Evolutionary conservation across 2,888 invertebrate genomes (phyloP).

Genomic region (Liodrosophila aerea): DNA sequence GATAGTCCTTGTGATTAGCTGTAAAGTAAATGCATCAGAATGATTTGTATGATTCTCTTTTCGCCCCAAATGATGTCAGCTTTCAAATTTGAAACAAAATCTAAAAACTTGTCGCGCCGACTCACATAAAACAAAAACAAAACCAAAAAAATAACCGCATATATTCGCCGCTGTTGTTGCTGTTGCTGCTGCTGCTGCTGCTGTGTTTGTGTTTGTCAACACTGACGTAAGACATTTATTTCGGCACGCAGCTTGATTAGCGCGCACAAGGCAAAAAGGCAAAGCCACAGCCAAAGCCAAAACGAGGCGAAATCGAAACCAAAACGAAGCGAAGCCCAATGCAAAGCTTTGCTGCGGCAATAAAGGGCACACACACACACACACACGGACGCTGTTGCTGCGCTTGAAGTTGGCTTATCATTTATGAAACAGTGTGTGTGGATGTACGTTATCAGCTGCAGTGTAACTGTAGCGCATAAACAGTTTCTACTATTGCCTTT

Average conservation of each 20-base stretch:
- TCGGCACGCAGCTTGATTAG: conserved; percentile 70
- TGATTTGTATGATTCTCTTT: conserved; percentile 19
- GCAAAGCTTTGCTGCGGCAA: conserved; percentile 39
- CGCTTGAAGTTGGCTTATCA: conserved; percentile 42
- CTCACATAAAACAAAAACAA: conserved; percentile 46
- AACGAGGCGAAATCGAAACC: conserved; percentile 33
- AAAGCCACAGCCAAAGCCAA: conserved; percentile 15
- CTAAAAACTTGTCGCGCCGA: conserved; percentile 70
- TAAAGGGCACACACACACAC: conserved; percentile 42
- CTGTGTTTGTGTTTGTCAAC: conserved; percentile 66
- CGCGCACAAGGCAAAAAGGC: conserved; percentile 41
- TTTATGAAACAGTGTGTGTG: conserved; percentile 5
- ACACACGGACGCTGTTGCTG: too few relatives aligned
- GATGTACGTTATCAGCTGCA: conserved; percentile 44
- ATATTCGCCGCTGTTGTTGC: too few relatives aligned
- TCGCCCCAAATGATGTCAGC: conserved; percentile 64
- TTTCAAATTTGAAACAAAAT: conserved; percentile 27
- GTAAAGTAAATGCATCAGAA: conserved; percentile 56
- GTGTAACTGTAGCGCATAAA: conserved; percentile 33
- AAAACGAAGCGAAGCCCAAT: conserved; percentile 37
- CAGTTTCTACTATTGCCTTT: conserved; percentile 45
- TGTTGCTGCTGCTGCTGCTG: too few relatives aligned
- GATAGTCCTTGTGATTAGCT: conserved; percentile 89
- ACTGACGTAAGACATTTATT: conserved; percentile 76
- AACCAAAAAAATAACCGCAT: conserved; percentile 17